Percentiles rank a stretch among this genome's conserved stretches.
These are phyloP conservation scores for Arbacia lixula DNA, from an alignment of 53 echinoderm and acorn worm genomes.

Conservation along the genomic window DNA sequence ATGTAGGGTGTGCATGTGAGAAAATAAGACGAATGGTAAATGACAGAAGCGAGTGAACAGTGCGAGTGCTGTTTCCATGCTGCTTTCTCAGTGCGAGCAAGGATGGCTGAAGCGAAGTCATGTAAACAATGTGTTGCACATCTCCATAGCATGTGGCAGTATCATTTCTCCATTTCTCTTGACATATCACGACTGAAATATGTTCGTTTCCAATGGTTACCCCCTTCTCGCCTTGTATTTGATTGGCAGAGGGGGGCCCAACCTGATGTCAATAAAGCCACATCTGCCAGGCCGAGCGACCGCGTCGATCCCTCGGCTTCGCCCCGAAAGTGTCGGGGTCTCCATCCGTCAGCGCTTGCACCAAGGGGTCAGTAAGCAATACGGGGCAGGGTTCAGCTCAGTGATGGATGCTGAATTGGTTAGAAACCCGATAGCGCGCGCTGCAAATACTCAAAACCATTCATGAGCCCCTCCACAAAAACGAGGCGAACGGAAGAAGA, in stretches of 20 bases:
- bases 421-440: conserved; percentile 45
- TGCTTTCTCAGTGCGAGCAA: too few species aligned
- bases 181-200: neutral
- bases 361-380: conserved; percentile 55
- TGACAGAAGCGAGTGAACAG: too few species aligned
- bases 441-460: conserved; percentile 47
- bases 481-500: neutral
- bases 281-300: conserved; percentile 25
- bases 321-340: conserved; percentile 49
- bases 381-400: conserved; percentile 23
- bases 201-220: conserved; percentile 1
- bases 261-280: conserved; percentile 14
- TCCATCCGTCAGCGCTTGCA: conserved; percentile 48
- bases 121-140: too few species aligned
- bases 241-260: conserved; percentile 18
- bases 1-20: too few species aligned
- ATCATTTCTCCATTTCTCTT: too few species aligned
- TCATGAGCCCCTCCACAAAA: conserved; percentile 23
- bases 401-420: conserved; percentile 52
- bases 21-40: too few species aligned
- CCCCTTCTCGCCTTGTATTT: conserved; percentile 14
- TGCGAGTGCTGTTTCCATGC: too few species aligned
- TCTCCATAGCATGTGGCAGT: too few species aligned
- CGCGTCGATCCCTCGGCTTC: conserved; percentile 15
- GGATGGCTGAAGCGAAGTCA: too few species aligned